Evolutionary conservation across 2,888 invertebrate species (phyloP).

Genomic region (Cacoxenus indagator): DNA sequence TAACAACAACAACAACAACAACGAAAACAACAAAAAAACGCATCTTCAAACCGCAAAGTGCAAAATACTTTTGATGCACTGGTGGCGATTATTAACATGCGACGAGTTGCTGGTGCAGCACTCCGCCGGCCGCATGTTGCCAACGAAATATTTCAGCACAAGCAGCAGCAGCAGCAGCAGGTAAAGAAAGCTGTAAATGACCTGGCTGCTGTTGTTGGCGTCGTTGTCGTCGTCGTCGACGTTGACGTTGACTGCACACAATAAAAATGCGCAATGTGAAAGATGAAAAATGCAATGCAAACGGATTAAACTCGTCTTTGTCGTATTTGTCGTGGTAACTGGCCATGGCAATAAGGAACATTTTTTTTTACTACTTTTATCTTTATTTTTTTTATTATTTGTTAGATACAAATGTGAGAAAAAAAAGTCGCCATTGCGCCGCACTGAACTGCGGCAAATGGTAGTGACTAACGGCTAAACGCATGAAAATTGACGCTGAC

Average conservation of each 20-base stretch:
- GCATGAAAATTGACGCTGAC: slow-evolving; percentile 59
- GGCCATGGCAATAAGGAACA: slow-evolving; percentile 15
- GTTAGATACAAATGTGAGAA: too few relatives aligned
- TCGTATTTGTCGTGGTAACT: neutral
- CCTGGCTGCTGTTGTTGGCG: slow-evolving; percentile 4
- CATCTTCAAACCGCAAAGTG: slow-evolving; percentile 3
- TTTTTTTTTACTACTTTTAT: too few relatives aligned
- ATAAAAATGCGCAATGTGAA: slow-evolving; percentile 16
- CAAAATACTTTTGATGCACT: slow-evolving; percentile 7
- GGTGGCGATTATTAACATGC: slow-evolving; percentile 14
- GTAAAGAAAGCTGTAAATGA: slow-evolving; percentile 18
- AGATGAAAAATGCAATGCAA: slow-evolving; percentile 21
- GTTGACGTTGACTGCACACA: neutral
- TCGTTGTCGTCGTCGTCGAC: neutral
- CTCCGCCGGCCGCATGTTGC: neutral
- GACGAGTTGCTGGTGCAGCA: neutral
- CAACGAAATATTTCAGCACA: neutral
- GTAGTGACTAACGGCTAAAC: slow-evolving; percentile 57
- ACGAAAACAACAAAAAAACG: too few relatives aligned
- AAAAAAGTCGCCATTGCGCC: too few relatives aligned
- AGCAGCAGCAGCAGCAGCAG: neutral
- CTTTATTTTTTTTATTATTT: too few relatives aligned
- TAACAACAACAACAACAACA: too few relatives aligned
- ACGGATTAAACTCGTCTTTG: slow-evolving; percentile 1
- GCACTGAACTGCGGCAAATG: neutral